Evolutionary conservation across 1,140 invertebrate species (phyloP), one percentile per base, ranked within the genome.

Genomic region (Lasioglossum albipes): DNA sequence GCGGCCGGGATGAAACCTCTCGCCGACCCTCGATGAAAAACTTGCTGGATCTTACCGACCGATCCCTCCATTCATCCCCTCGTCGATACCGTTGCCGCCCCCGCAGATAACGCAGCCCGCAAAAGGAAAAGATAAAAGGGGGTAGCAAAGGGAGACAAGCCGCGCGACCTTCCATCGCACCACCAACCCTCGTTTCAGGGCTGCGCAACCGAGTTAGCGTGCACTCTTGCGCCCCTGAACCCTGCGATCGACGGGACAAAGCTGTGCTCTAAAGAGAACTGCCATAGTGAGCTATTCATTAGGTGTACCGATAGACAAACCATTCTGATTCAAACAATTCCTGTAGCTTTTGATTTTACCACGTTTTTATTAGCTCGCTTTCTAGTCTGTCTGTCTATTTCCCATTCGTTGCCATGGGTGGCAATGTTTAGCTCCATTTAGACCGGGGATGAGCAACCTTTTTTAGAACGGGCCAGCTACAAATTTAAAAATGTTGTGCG

Each of bases 131-230:
- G 49, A 54, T 27, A 64, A 78, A 78, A 52, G 75, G 45, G 27
- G 3, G 42, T 13, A 27, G 52, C 72, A 72, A 54, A 31, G 27
- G 31, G 2, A 42, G 18, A n/a, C 52, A 77, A 77, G 61, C 20
- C 64, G 4, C 7, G 57, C 7, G 57, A 59, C 57, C 18, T 49
- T 49, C 45, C 45, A 12, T 49, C 45, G 45, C 45, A 49, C 45
- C 20, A 6, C 52, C 13, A 12, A 13, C 22, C 31, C 42, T 16
- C 57, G 69, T 59, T 36, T 62, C 31, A 41, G 7, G 31, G 20
- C n/a, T 27, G 12, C 42, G 57, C 41, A 73, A 57, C 49, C 69
- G 7, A 79, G 70, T 79, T 79, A 79, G 65, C 69, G 22, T 16
- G 16, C n/a, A 52, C 18, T 42, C 9, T 7, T 27, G 5, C n/a